These are phyloP conservation scores for Pseudocheirus occidentalis DNA, from an alignment of 2,797 vertebrate species.

Conservation along the genomic window DNA sequence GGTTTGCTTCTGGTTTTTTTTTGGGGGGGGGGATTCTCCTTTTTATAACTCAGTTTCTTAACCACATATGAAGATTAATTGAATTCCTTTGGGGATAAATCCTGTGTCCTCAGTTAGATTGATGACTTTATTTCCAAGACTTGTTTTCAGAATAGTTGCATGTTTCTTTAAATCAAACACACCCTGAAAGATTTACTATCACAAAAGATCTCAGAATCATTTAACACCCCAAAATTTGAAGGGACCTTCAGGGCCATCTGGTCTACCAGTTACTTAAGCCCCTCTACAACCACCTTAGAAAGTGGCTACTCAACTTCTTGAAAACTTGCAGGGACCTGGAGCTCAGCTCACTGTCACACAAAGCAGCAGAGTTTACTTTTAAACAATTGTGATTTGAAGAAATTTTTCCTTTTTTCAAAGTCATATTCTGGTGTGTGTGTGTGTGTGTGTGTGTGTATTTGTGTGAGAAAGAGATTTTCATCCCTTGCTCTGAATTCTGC, in stretches of 20 bases:
- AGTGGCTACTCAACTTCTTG: background rate
- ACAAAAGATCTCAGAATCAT: background rate
- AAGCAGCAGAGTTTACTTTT: background rate
- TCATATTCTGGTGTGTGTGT: background rate
- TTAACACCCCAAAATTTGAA: background rate
- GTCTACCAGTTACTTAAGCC: background rate
- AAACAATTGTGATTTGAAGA: background rate
- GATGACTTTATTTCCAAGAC: background rate
- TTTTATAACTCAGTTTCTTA: background rate
- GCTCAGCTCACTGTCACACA: background rate
- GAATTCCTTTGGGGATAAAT: background rate
- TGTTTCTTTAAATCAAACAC: background rate
- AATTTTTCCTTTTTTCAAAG: background rate
- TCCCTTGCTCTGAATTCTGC: background rate
- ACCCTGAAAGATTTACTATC: background rate
- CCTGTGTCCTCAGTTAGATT: background rate
- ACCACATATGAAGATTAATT: background rate
- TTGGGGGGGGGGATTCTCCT: background rate
- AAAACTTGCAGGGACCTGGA: background rate
- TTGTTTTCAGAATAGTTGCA: background rate
- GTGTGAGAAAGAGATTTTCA: background rate
- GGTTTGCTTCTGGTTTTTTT: background rate
- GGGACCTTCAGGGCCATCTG: background rate
- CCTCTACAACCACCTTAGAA: background rate
- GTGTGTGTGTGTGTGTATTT: no score